A percentile compares a stretch with the other conserved stretches of the same genome.
Evolutionary conservation across 2,888 invertebrate genomes (phyloP).

Genomic region (Balanococcus diminutus): DNA sequence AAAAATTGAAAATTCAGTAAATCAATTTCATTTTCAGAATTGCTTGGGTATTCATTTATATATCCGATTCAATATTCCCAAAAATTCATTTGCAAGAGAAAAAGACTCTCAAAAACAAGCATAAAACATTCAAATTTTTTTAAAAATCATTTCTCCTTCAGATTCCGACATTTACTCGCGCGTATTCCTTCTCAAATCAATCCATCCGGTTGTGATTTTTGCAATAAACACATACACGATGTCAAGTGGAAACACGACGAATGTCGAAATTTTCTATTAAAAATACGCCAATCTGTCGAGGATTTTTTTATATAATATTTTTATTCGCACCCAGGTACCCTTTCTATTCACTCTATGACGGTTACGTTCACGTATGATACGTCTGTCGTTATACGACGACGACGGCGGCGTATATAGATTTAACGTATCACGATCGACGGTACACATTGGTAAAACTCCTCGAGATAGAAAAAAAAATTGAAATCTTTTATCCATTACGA

Average conservation of each 20-base stretch:
- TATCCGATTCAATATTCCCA: no score
- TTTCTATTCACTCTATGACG: neutral
- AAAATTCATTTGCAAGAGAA: no score
- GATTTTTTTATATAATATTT: neutral
- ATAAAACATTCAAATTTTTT: no score
- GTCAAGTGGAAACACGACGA: neutral
- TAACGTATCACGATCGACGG: neutral
- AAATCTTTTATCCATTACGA: constrained; percentile 29
- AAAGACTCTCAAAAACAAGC: no score
- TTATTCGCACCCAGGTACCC: neutral
- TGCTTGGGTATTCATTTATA: no score
- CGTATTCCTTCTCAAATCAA: neutral
- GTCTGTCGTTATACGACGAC: neutral
- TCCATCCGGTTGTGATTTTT: neutral
- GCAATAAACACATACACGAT: neutral
- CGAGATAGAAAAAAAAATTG: neutral
- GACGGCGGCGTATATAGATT: neutral
- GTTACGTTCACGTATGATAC: neutral
- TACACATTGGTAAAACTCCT: neutral
- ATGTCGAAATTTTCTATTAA: constrained; percentile 2
- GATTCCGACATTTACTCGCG: no score
- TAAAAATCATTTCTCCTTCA: no score
- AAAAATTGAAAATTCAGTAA: no score
- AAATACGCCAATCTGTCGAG: constrained; percentile 20
- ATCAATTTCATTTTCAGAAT: no score